Evolutionary conservation across 2,888 invertebrate genomes (phyloP), one percentile per base, ranked within the genome.

Genomic region (Mantis religiosa): DNA sequence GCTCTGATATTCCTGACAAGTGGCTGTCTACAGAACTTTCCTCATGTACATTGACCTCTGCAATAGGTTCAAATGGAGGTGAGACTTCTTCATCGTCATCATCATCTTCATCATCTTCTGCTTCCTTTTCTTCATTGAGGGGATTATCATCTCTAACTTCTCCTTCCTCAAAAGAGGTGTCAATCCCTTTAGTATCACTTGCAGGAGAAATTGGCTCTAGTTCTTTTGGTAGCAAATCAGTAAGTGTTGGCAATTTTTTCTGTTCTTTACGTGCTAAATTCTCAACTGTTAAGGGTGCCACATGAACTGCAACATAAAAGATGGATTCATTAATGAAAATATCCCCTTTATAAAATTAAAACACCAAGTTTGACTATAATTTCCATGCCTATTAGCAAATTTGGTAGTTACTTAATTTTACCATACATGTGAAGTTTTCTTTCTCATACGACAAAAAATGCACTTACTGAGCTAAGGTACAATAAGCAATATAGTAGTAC

Each of bases 161-260:
- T 89, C 92, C 91, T 88, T 91, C 89, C 89, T 90, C 87, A 34
- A 90, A 28, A 82, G 90, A 83, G 88, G 89, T 89, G 54, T 93
- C 93, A 4, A 92, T 92, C 85, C 91, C 92, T 3, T 91, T 87
- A 91, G 95, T 95, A 89, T 96, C 96, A 0, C 97, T 97, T 90
- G 96, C 97, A 0, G 97, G 97, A 90, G 97, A 97, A 12, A 97
- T 96, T 82, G 97, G 97, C 93, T 97, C 97, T 84, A 97, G 93
- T 92, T 97, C 97, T 87, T 95, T 96, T 0, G 97, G 97, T 30
- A 97, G 92, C 4, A 97, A 93, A 92, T 96, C 94, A 15, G 89
- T 89, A n/a, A 94, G 94, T 82, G 93, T 82, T 7, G 89, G 85
- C 28, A 81, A 84, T 84, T 87, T 89, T 34, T 25, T 89, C 34